Conservation (phyloP, 2,113 vertebrate species). For the Megalops atlanticus region DNA sequence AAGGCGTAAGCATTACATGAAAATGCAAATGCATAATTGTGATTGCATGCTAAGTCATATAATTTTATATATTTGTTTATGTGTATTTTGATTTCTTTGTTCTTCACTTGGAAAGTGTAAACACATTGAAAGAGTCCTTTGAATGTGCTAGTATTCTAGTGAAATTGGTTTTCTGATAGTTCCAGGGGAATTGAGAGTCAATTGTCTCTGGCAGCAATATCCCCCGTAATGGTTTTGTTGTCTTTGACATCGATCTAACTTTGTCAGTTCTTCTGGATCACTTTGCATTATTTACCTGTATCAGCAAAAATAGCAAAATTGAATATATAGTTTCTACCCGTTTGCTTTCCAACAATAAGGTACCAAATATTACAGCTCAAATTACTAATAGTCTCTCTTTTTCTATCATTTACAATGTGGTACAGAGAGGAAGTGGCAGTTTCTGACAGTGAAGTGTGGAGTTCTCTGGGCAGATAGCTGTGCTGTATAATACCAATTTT, state of each 20-base stretch:
- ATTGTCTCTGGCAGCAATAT: neutral
- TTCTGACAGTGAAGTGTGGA: neutral
- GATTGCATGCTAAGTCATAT: no score
- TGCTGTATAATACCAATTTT: neutral
- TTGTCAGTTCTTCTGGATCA: neutral
- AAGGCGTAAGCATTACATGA: no score
- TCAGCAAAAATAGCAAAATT: neutral
- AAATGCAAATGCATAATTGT: no score
- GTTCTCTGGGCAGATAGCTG: neutral
- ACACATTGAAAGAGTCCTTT: no score
- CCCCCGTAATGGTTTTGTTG: neutral
- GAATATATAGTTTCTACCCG: neutral
- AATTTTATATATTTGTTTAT: no score
- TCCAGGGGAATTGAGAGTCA: neutral
- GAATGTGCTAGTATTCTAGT: no score
- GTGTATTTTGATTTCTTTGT: no score
- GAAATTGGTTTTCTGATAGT: neutral
- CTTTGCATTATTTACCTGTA: neutral
- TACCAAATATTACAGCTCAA: neutral
- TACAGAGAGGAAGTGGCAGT: neutral
- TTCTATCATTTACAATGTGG: neutral
- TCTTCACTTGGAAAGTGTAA: no score
- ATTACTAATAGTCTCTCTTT: no score
- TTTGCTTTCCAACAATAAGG: neutral
- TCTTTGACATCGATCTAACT: neutral